A percentile compares a stretch with the other conserved stretches of the same genome.
Evolutionary conservation across 1,140 invertebrate species (phyloP).

Genomic region (Portunus trituberculatus): DNA sequence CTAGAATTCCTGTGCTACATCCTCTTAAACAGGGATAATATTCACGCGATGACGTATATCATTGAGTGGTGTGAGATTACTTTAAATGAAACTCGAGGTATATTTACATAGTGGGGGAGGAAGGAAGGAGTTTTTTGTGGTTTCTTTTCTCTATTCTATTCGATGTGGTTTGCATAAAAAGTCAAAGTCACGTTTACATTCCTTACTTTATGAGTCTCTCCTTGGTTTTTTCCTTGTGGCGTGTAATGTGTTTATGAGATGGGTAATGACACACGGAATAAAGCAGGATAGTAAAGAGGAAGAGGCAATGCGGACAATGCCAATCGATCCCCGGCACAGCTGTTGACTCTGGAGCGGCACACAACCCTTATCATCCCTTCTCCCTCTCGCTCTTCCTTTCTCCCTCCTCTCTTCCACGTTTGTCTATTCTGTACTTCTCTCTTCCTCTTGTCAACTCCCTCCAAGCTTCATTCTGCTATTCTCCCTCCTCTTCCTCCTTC

Average conservation of each 20-base stretch:
- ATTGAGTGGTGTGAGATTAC: no score
- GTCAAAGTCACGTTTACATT: no score
- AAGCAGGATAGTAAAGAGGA: slow-evolving; percentile 22
- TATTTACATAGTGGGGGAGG: no score
- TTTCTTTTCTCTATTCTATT: no score
- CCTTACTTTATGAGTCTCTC: no score
- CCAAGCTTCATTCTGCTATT: neutral
- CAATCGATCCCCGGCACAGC: slow-evolving; percentile 6
- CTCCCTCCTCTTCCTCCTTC: neutral
- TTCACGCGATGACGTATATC: no score
- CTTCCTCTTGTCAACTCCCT: neutral
- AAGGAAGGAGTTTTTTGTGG: no score
- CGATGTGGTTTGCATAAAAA: no score
- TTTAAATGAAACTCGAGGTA: no score
- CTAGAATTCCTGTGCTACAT: no score
- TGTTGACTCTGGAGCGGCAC: slow-evolving; percentile 2
- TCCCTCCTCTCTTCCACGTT: neutral
- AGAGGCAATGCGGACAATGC: neutral
- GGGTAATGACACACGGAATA: neutral
- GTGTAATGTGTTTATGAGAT: neutral
- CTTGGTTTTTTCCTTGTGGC: no score
- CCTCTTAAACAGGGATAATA: no score
- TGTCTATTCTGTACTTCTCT: neutral
- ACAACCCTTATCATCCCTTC: slow-evolving; percentile 18
- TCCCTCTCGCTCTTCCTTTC: neutral